Evolutionary conservation across 2,797 vertebrate species (phyloP), one percentile per base, ranked within the genome.

Genomic region (Rhinella marina): DNA sequence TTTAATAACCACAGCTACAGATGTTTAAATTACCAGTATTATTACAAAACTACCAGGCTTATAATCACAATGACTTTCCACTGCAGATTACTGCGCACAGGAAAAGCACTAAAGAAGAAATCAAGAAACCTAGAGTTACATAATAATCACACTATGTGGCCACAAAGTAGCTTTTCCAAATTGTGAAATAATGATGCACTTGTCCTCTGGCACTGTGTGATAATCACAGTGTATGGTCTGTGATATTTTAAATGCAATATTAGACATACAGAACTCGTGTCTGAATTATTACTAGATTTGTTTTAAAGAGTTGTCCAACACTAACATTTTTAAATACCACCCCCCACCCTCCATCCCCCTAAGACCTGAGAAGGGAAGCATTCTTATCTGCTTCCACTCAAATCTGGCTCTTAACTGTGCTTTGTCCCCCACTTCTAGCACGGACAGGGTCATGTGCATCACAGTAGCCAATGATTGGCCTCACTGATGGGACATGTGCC

Each of bases 11-110:
- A 68, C 21, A 90, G 84, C 75, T 92, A 90, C 86, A 91, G 41
- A 86, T 72, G 70, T 90, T 92, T 91, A 92, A 92, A 91, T 92
- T 77, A 90, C 85, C 81, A 91, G 92, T 93, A 91, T 85, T 86
- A 84, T 84, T 87, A 87, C 75, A 89, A 91, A 90, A 41, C 88
- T 87, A 73, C 81, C 87, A 90, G 78, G 91, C 87, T 72, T 57
- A 27, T 66, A 84, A 90, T 91, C 80, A 66, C 87, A 90, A 90
- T 79, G 83, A 86, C 56, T 91, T 91, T 75, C 86, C 83, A 85
- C 29, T 82, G 78, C 54, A 50, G 48, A 73, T 66, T 89, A 50
- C 77, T 78, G 88, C 41, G 81, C 59, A 90, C 72, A 82, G 90
- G 91, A 89, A 2, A 90, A 50, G 21, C 10, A 75, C 19, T 75